These are phyloP conservation scores for Synanthedon tipuliformis DNA, from an alignment of 2,888 invertebrate species.

Conservation along the genomic window DNA sequence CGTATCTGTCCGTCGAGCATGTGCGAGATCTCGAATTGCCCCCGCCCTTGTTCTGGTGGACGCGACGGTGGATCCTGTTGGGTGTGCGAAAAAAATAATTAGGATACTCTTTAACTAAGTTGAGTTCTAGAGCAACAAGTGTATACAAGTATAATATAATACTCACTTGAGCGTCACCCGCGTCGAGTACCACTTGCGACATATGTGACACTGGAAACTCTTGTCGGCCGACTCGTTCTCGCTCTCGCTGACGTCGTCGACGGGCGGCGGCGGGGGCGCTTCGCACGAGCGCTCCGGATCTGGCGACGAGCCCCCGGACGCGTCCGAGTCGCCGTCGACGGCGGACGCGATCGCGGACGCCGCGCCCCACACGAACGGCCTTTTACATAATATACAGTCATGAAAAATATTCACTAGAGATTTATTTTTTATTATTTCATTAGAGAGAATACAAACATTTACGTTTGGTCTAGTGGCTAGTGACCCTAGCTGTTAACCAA, in stretches of 20 bases:
- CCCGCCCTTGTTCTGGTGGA: constrained; percentile 43
- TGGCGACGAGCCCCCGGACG: constrained; percentile 29
- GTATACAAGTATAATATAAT: too few relatives aligned
- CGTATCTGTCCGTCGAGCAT: constrained; percentile 45
- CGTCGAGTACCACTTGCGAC: constrained; percentile 62
- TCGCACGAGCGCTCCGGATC: constrained; percentile 28
- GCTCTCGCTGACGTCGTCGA: constrained; percentile 53
- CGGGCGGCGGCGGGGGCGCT: constrained; percentile 15
- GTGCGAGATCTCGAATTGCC: constrained; percentile 35
- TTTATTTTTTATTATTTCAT: too few relatives aligned
- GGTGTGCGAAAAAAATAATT: too few relatives aligned
- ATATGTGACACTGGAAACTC: constrained; percentile 61
- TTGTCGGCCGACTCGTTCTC: constrained; percentile 56
- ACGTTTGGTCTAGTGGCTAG: too few relatives aligned
- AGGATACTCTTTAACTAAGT: too few relatives aligned
- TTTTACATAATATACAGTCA: too few relatives aligned
- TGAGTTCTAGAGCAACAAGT: background rate
- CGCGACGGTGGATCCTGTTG: constrained; percentile 51
- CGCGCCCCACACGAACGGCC: too few relatives aligned
- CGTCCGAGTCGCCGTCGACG: constrained; percentile 6
- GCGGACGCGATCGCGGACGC: too few relatives aligned
- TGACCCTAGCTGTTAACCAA: too few relatives aligned
- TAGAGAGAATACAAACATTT: too few relatives aligned
- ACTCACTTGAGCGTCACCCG: constrained; percentile 60
- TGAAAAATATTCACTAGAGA: too few relatives aligned